Conservation (phyloP, 2,113 vertebrate species). For the Carettochelys insculpta region DNA sequence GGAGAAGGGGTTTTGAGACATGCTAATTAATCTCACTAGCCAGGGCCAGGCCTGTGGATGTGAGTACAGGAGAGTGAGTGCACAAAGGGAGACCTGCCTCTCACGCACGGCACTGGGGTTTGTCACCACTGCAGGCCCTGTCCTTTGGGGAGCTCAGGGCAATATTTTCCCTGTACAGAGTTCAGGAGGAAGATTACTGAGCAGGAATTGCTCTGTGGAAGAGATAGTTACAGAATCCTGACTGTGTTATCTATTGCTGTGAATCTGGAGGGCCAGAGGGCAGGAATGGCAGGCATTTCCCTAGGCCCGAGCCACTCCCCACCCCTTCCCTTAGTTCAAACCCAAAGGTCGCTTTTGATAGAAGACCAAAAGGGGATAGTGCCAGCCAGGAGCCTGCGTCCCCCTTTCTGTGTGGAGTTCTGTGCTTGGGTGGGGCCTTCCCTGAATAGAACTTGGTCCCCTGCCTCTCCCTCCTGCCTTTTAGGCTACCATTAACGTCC, state of each 20-base stretch:
- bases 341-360: background rate
- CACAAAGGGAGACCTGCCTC: background rate
- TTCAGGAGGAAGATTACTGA: background rate
- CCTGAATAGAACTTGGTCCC: background rate
- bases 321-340: background rate
- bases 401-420: background rate
- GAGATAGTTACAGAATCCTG: background rate
- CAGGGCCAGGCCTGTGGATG: background rate
- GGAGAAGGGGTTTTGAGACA: background rate
- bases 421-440: background rate
- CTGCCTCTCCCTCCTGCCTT: too few species aligned
- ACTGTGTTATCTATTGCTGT: background rate
- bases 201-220: background rate
- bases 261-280: background rate
- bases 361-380: background rate
- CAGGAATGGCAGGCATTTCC: background rate
- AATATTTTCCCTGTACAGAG: background rate
- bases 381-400: background rate
- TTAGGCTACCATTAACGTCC: background rate
- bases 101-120: background rate
- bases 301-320: background rate
- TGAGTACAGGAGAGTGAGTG: fast-evolving
- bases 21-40: background rate
- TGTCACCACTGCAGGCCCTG: background rate
- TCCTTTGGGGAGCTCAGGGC: fast-evolving